Evolutionary conservation across 2,797 vertebrate genomes (phyloP), one percentile per base, ranked within the genome.

Genomic region (Halcyon badia): DNA sequence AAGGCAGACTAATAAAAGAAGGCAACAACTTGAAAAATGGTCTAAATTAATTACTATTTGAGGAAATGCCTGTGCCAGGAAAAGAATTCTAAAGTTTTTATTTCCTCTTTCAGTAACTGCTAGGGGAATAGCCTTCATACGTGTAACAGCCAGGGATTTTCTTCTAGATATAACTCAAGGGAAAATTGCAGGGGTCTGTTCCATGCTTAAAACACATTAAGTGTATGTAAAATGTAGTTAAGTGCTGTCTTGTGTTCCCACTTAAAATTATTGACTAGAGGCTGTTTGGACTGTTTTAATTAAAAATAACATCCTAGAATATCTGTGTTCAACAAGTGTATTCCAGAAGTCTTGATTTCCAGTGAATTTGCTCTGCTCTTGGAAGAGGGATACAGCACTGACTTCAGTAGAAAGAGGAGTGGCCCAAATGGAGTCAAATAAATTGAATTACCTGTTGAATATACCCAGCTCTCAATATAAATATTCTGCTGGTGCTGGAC

Each of bases 41-140:
- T 64, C 81, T 41, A 88, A 89, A 86, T 58, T 2, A 62, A 82
- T 91, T 90, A 70, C 56, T 96, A 11, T 90, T 94, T 91, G 82
- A 94, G 86, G 46, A 26, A 46, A 11, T 81, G 31, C 17, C 31
- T 81, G 22, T 95, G 28, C 42, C 49, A 90, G 51, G 42, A 72
- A 78, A 85, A 78, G n/a, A 86, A 78, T 65, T 85, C 35, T 65
- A 24, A 91, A 69, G 30, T 86, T 54, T 91, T 91, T 87, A 56
- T 72, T 89, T 95, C 42, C 12, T 82, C 35, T 31, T 82, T 91
- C 54, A 58, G n/a, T 57, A 85, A 77, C 56, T 25, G 1, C 57
- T 61, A 37, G 87, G 64, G 79, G 72, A 94, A 89, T 69, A 89
- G 37, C n/a, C 16, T 91, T 91, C 48, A 33, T 42, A 51, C 0